These are phyloP conservation scores for Dendrocopos noguchii DNA, from an alignment of 2,113 vertebrate genomes.

Conservation along the genomic window DNA sequence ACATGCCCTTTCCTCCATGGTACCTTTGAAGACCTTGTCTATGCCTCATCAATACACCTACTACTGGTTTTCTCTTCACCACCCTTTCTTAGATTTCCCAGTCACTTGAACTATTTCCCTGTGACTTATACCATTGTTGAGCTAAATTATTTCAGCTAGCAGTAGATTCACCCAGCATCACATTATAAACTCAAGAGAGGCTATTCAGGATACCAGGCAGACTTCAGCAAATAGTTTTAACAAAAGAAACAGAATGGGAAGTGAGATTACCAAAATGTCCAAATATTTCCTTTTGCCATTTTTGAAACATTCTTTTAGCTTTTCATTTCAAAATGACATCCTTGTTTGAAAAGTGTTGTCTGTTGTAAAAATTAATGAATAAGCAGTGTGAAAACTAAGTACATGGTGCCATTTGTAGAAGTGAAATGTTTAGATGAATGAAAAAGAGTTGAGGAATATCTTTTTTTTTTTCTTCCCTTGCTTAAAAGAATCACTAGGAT, in stretches of 20 bases:
- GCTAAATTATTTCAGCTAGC: not conserved
- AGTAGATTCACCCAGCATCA: not conserved
- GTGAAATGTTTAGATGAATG: conserved; percentile 11
- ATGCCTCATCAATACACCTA: not conserved
- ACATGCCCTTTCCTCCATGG: not conserved
- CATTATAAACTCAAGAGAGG: not conserved
- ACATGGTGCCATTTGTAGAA: not conserved
- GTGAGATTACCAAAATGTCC: not conserved
- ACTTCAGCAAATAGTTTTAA: not conserved
- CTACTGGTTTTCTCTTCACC: not conserved
- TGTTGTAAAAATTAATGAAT: conserved; percentile 9
- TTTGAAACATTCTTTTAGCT: not conserved
- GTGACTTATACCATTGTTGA: not conserved
- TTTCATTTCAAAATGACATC: not conserved
- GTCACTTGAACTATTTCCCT: not conserved
- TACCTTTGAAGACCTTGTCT: not conserved
- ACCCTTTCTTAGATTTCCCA: not conserved
- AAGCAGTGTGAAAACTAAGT: conserved; percentile 17
- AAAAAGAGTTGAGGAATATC: not conserved
- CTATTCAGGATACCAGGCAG: not conserved
- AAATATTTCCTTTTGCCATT: conserved; percentile 22
- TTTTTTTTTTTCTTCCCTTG: not conserved
- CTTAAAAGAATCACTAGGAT: not conserved
- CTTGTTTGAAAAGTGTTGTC: conserved; percentile 1
- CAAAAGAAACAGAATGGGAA: not conserved